Conservation (phyloP, 92 coral and sea anemone species). For the Bergia sp. region DNA sequence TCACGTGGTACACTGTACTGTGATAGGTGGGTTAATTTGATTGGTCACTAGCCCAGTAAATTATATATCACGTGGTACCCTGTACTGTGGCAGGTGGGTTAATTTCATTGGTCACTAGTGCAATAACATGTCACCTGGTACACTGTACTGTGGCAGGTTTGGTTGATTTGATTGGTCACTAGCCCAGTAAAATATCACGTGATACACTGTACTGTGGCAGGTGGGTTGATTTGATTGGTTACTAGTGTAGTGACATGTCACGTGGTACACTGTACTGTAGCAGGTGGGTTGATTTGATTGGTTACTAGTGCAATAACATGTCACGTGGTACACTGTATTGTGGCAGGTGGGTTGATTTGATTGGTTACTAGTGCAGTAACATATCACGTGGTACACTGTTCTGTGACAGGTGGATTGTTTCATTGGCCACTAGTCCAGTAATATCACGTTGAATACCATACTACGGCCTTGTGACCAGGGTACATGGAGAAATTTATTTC, state of each 20-base stretch:
- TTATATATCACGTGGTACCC: slow-evolving; percentile 74
- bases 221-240: slow-evolving; percentile 38
- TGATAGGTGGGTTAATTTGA: slow-evolving; percentile 63
- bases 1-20: slow-evolving; percentile 90
- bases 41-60: neutral
- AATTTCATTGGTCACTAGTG: neutral
- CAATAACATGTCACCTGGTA: neutral
- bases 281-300: slow-evolving; percentile 42
- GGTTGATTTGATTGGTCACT: neutral
- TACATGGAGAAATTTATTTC: too few species aligned
- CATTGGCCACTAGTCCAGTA: neutral
- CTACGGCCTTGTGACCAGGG: too few species aligned
- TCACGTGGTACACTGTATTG: slow-evolving; percentile 55
- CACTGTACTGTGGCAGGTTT: slow-evolving; percentile 91
- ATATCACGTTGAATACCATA: too few species aligned
- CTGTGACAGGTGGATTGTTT: slow-evolving; percentile 79
- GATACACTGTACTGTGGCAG: slow-evolving; percentile 95
- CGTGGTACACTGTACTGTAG: slow-evolving; percentile 68
- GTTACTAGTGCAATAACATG: neutral
- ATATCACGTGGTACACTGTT: slow-evolving; percentile 83
- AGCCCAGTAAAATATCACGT: slow-evolving; percentile 43
- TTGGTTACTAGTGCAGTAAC: neutral
- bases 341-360: slow-evolving; percentile 70
- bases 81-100: slow-evolving; percentile 89
- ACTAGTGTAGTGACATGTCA: neutral